Evolutionary conservation across 2,888 invertebrate species (phyloP).

Genomic region (Limnephilus lunatus): DNA sequence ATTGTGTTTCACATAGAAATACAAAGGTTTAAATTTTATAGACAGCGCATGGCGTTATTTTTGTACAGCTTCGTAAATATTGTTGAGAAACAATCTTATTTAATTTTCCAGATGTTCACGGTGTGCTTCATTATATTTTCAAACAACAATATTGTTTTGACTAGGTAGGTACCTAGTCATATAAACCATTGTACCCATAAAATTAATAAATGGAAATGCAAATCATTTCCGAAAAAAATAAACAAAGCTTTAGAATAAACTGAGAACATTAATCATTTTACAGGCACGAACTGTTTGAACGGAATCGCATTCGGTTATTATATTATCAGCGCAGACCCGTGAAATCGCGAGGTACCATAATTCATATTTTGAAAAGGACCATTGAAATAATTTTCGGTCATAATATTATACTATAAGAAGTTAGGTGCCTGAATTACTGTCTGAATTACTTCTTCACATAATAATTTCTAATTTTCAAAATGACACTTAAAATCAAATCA

Average conservation of each 20-base stretch:
- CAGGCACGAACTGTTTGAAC: no score
- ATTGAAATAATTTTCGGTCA: no score
- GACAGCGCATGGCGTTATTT: background rate
- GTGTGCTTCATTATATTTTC: background rate
- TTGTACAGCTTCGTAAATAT: background rate
- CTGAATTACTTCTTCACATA: no score
- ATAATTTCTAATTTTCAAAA: no score
- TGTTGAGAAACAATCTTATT: background rate
- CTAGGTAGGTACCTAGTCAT: background rate
- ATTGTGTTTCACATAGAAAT: background rate
- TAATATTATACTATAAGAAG: no score
- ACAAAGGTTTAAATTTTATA: background rate
- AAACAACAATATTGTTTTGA: background rate
- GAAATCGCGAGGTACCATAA: no score
- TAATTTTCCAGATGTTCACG: background rate
- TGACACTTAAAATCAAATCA: no score
- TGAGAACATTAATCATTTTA: no score
- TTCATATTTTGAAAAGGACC: no score
- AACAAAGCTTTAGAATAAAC: background rate
- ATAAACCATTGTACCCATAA: background rate
- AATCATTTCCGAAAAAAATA: background rate
- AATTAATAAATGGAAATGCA: background rate
- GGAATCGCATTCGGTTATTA: no score
- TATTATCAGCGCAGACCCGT: no score
- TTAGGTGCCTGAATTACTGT: no score